Base-by-base conservation (phyloP, 2,113 vertebrate species). In the Xenus cinereus region DNA sequence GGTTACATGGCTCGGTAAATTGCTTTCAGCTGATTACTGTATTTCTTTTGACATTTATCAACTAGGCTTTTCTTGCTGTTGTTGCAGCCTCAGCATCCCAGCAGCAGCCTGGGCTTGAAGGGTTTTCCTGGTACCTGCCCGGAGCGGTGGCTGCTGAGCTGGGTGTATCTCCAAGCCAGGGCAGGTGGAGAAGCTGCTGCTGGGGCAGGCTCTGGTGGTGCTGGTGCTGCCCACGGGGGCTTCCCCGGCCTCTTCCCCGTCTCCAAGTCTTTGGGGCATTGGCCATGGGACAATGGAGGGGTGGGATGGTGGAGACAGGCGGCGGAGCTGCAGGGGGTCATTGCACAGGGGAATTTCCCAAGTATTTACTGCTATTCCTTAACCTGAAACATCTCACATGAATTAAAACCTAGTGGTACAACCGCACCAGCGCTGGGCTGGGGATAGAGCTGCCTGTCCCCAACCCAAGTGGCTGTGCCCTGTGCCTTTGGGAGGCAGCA, bases 1-100 rank as follows among this genome's bases (percentile, higher is more conserved):
- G 95, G 98, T 97, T 98, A 97, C 98, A 95, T 97, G 96, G 98
- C 98, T 97, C 95, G 51, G 98, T 98, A 99, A 99, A 99, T 99
- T 99, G 98, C 98, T 99, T 99, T 99, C 99, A 99, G 99, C 99
- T 99, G 98, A 99, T 99, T 98, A 97, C 98, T 98, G 98, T 96
- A 98, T 98, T 99, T 98, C 94, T 96, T 98, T 98, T 98, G 98
- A 99, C 98, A 99, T 99, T 99, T 99, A 99, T 99, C 98, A 99
- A 98, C 97, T 97, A 94, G 98, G 45, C 35, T 98, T 98, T 98
- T 98, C 92, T 77, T 91, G 35, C 92, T 79, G 14, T 87, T 94
- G 78, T 86, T 76, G 24, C 92, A 93, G 76, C 69, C 69, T 95
- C 76, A 60, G 57, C 87, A 93, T 85, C 94, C 73, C 64, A 57